Base-by-base conservation (phyloP, 2,797 vertebrate genomes). In the Salarias fasciatus region DNA sequence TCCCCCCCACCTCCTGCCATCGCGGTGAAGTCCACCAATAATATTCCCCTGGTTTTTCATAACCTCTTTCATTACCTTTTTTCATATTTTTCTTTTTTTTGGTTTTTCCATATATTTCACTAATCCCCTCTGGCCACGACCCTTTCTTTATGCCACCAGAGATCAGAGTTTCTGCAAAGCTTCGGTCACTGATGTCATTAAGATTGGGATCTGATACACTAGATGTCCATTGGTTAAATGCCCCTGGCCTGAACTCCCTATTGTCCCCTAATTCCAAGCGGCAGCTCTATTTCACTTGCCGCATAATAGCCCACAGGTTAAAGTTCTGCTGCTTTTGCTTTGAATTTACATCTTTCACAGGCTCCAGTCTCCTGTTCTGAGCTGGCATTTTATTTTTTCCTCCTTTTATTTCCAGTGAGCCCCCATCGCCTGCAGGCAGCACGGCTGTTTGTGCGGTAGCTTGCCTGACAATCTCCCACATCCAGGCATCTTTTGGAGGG, bases 181-280 rank as follows among this genome's bases (percentile, higher is more conserved):
- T 74, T 72, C 59, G 89, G 88, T 89, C 89, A 80, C 87, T 83
- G 78, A 87, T 93, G 90, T 91, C 90, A 91, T 89, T 85, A 87
- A 88, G 85, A 91, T 90, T 86, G 87, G 77, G 86, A 90, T 91
- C 88, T 85, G 89, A 91, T 88, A 90, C 91, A 89, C 85, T 90
- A 73, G 76, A 82, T 86, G 87, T 78, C 85, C 85, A 83, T 71
- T 88, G 87, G 84, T 89, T 89, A 90, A 90, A 88, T 83, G 89
- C 88, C 88, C 80, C 84, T 83, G 71, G 85, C 82, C 83, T 85
- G 72, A 88, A 91, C 82, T 86, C 80, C 72, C 80, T 47, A 84
- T 86, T 89, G 87, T 88, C 69, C 81, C 74, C 81, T 93, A 88
- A 92, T 92, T 92, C 88, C 82, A 84, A 87, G 80, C 80, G 87